Base-by-base conservation (phyloP, 2,113 vertebrate species). In the Rhea americana region DNA sequence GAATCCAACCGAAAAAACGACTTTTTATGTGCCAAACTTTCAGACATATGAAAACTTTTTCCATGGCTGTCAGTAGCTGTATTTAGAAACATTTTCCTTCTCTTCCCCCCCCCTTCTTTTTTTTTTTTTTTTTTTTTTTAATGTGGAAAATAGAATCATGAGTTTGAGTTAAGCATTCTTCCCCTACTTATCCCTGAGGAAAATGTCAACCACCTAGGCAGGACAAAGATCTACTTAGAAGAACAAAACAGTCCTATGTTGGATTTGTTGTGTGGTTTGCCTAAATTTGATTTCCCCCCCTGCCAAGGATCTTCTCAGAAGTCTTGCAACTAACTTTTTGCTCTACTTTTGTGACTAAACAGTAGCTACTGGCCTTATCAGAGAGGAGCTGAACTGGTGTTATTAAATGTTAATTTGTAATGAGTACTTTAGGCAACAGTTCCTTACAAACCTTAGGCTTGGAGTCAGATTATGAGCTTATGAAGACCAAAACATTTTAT, bases 41-140 rank as follows among this genome's bases (percentile, higher is more conserved):
- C 59, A 95, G 96, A 94, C 93, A 73, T 95, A 82, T 43, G 65
- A 93, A 94, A 85, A 79, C 83, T 96, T 97, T 97, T 98, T 96
- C 97, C 95, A 61, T 66, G 74, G 86, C 94, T 63, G 90, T 96
- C 72, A 94, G 96, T 92, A 94, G 93, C 96, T 97, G 94, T 97
- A 97, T 97, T 97, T 98, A 97, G 97, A 96, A 97, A 96, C 88
- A 76, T 93, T 95, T 96, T 82, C 70, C 43, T 61, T 92, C 95
- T 95, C n/a, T 59, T 16, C 13, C 28, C 55, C 28, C 28, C 17
- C 53, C 15, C 3, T n/a, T 45, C 41, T 37, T 83, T 26, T 71
- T 66, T 67, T 61, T 76, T 73, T 47, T 32, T 77, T 28, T 30
- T 22, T 87, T 81, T 82, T 82, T 70, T 77, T 74, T 28, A 24